Conservation (phyloP, 2,113 vertebrate species). For the Etia nguti region DNA sequence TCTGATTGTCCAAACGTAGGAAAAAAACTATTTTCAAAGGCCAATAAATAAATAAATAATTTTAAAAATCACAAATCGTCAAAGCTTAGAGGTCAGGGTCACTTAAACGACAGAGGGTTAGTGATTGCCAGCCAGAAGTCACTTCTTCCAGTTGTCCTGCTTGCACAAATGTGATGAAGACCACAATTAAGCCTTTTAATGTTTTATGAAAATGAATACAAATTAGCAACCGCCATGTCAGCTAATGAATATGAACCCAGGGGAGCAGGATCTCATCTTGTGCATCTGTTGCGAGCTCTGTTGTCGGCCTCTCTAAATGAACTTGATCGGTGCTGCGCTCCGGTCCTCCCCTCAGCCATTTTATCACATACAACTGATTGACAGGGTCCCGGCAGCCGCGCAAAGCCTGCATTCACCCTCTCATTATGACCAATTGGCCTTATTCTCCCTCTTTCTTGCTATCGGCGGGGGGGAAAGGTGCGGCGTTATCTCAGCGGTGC, state of each 20-base stretch:
- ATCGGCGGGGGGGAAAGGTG: slow-evolving; percentile 74
- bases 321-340: slow-evolving; percentile 66
- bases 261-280: neutral
- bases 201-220: slow-evolving; percentile 6
- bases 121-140: neutral
- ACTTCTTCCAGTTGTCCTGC: neutral
- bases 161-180: neutral
- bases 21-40: neutral
- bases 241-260: slow-evolving; percentile 16
- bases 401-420: slow-evolving; percentile 61
- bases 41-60: neutral
- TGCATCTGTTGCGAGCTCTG: slow-evolving; percentile 17
- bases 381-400: slow-evolving; percentile 75
- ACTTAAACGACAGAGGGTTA: neutral
- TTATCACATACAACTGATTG: slow-evolving; percentile 73
- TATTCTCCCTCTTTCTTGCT: slow-evolving; percentile 69
- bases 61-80: neutral
- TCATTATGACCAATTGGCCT: slow-evolving; percentile 82
- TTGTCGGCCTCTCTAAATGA: slow-evolving; percentile 33
- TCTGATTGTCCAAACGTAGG: neutral
- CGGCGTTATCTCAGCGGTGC: slow-evolving; percentile 71
- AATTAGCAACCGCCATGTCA: slow-evolving; percentile 9
- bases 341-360: slow-evolving; percentile 54
- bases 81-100: neutral
- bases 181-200: neutral